Evolutionary conservation across 2,888 invertebrate genomes (phyloP), one percentile per base, ranked within the genome.

Genomic region (Scaptomyza cyrtandrae): DNA sequence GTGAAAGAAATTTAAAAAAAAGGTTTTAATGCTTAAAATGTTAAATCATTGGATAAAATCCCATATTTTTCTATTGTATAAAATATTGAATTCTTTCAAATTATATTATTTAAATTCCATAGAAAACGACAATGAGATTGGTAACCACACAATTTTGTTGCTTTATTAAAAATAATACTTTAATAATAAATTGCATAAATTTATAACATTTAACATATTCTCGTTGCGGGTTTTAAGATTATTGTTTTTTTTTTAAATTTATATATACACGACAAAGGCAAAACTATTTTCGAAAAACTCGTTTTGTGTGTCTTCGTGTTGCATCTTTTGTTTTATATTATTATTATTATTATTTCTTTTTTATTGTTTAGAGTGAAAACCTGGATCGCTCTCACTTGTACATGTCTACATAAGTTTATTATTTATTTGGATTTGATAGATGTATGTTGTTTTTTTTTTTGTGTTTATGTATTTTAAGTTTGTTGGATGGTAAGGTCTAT

Each of bases 161-260:
- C 74, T 83, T 84, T 84, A 84, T 84, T 84, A 82, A 73, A 83
- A 77, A 84, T 84, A 84, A 81, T 89, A 90, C 89, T 89, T 88
- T 84, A 80, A 84, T 89, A 89, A 80, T 88, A 82, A 86, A 89
- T 89, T 89, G 89, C 88, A 89, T 88, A 80, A 87, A 81, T 86
- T 81, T 70, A 86, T 90, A 89, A 89, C 88, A 90, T 90, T 89
- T 83, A 89, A 90, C 89, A 89, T 81, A 89, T 90, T 88, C 71
- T 73, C 73, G 71, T 64, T 86, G 78, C 71, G 58, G 63, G 77
- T 67, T 43, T 60, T 65, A 58, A 61, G 33, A 46, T 70, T 56
- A 49, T 46, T 55, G 58, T 50, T 63, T 31, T 39, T 64, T 31
- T 52, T 64, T 56, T 57, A 56, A 39, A 16, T 69, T 70, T 76